Evolutionary conservation across 2,113 vertebrate genomes (phyloP), one percentile per base, ranked within the genome.

Genomic region (Eira barbara): DNA sequence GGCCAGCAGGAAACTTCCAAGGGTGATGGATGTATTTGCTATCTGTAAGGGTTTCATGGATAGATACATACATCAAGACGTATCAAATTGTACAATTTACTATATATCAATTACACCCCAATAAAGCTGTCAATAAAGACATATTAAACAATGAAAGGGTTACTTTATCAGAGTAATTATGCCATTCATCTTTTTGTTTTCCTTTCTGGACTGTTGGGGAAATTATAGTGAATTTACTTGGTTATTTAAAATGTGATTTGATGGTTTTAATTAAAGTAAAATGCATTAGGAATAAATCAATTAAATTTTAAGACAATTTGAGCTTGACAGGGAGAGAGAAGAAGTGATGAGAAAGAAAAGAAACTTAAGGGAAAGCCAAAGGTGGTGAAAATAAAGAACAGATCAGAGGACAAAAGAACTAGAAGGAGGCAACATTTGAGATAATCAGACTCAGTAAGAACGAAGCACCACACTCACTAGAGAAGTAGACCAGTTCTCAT

Each of bases 221-320:
- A 79, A 92, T 42, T 21, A 78, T 34, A 91, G 14, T 42, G 39
- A 82, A 42, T 65, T 2, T 63, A 65, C 45, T 23, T 74, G 17
- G 39, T 21, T 42, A 84, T 36, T 65, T 86, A 81, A 89, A 20
- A 31, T 61, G 52, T 6, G 7, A 45, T 47, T 63, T 78, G 63
- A 81, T 55, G 18, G 20, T 31, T 89, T 89, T 87, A 87, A 87
- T 65, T 61, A 82, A 69, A 63, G 39, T 59, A 45, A 92, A 89
- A 67, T 52, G 4, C 4, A 31, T 34, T 87, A 73, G 14, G 23
- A 42, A 96, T 76, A 81, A 31, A 81, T 42, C 36, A n/a, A 74
- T 69, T 57, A 65, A 63, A 89, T 79, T 81, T 74, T 57, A 89
- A 96, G 55, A 91, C 63, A 83, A 95, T 49, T 76, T 84, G 49